phyloP scores from a whole-genome alignment of 2,113 vertebrate species.

The Glareola pratincola region DNA sequence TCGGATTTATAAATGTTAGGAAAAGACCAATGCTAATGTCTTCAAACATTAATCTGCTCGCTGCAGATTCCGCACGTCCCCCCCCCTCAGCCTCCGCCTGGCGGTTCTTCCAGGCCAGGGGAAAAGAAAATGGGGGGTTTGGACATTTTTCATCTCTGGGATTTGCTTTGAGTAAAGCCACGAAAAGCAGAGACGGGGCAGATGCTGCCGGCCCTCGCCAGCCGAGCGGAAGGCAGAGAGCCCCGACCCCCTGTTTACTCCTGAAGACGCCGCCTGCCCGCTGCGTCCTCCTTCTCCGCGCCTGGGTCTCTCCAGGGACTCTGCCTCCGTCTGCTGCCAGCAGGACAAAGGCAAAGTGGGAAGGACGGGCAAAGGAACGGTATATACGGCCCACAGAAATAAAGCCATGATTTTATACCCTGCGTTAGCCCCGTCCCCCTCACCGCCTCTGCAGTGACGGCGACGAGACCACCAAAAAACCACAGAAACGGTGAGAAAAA shows the following conservation, averaged over 20 bases:
- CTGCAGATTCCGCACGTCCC: not conserved
- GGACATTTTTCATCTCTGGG: not conserved
- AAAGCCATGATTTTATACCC: not conserved
- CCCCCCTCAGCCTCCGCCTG: not conserved
- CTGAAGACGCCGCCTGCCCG: not conserved
- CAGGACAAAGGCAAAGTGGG: not conserved
- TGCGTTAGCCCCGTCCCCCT: not conserved
- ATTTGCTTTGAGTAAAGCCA: conserved; percentile 23
- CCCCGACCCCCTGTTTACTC: conserved; percentile 10
- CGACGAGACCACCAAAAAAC: not conserved
- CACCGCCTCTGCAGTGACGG: not conserved
- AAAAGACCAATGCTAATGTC: conserved; percentile 48
- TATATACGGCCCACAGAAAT: not conserved
- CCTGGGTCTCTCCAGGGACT: not conserved
- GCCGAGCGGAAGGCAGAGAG: conserved; percentile 4
- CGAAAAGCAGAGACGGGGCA: conserved; percentile 10
- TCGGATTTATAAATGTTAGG: conserved; percentile 57
- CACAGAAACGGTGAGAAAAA: rapidly evolving
- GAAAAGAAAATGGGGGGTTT: no score
- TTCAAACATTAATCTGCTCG: conserved; percentile 64
- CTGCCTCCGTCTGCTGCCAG: not conserved
- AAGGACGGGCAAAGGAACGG: not conserved
- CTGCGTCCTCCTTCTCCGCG: not conserved
- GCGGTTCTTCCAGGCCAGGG: not conserved
- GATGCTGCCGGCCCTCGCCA: conserved; percentile 20